Base-by-base conservation (phyloP, 2,113 vertebrate species). In the Lucifuga dentata region DNA sequence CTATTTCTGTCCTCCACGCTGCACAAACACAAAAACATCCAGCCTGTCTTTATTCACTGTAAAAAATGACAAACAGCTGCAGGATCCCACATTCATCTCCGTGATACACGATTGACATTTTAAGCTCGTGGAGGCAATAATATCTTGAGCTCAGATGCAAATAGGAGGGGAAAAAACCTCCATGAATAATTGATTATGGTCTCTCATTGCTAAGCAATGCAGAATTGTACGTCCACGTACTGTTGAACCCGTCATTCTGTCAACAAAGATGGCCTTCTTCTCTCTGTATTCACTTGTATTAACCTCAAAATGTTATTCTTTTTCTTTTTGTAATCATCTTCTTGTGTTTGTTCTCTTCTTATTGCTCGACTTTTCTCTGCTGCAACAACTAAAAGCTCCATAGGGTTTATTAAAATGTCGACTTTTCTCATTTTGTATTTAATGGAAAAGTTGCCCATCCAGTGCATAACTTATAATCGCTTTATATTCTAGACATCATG, bases 1-100 rank as follows among this genome's bases (percentile, higher is more conserved):
- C 56, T 75, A 76, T 80, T 84, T 86, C 70, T 69, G 80, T 81
- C 69, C 61, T 79, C 40, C 77, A 60, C 59, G 70, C 64, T 50
- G 33, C 65, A 32, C 75, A 65, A 76, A 57, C 45, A 57, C 45
- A 51, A 44, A 77, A 45, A 48, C 48, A 71, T 35, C 33, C 52
- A 52, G 73, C 32, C 20, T 29, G 7, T 29, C 7, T 29, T 29
- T 29, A 29, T 29, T 29, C 26, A 29, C 26, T 5, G 33, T 8
- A 35, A 35, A 35, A 8, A 35, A 35, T 11, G 33, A 35, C 5
- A 17, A 20, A 23, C 16, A 11, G n/a, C 8, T 46, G 20, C 60
- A 59, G n/a, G 24, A 13, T 55, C 24, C 11, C 17, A 29, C 8
- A 41, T 51, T 45, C 43, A 48, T 21, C 17, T 78, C 35, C 16